A percentile compares a stretch with the other conserved stretches of the same genome.
Evolutionary conservation across 2,113 vertebrate species (phyloP).

Genomic region (Microcebus griseorufus): DNA sequence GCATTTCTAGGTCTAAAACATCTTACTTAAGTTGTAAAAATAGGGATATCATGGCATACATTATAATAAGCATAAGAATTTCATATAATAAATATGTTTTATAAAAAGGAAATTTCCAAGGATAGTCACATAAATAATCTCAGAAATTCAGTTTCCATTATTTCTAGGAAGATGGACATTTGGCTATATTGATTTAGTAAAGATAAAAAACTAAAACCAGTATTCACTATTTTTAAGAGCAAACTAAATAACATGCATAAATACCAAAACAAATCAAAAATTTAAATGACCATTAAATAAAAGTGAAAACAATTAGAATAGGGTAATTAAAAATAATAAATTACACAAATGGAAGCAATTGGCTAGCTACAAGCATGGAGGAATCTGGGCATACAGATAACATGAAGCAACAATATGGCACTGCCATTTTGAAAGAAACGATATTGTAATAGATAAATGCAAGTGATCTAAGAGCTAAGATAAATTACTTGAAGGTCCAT

Average conservation of each 20-base stretch:
- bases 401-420: not conserved
- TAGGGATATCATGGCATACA: not conserved
- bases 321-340: slow-evolving; percentile 45
- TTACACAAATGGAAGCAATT: slow-evolving; percentile 31
- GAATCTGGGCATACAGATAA: slow-evolving; percentile 67
- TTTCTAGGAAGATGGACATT: not conserved
- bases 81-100: not conserved
- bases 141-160: not conserved
- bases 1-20: slow-evolving; percentile 16
- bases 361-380: slow-evolving; percentile 28
- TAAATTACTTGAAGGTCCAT: not conserved
- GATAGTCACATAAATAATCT: not conserved
- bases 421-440: not conserved
- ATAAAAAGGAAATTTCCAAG: slow-evolving; percentile 17
- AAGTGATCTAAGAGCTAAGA: not conserved
- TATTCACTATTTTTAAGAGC: slow-evolving; percentile 21
- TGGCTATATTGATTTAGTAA: not conserved
- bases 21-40: not conserved
- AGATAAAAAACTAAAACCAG: slow-evolving; percentile 18
- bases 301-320: not conserved
- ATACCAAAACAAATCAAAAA: slow-evolving; percentile 34
- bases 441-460: not conserved
- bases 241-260: slow-evolving; percentile 47
- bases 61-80: not conserved
- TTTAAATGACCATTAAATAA: slow-evolving; percentile 33